A percentile compares a stretch with the other conserved stretches of the same genome.
These are phyloP conservation scores for Eupithecia exiguata DNA, from an alignment of 2,888 invertebrate species.

Conservation along the genomic window DNA sequence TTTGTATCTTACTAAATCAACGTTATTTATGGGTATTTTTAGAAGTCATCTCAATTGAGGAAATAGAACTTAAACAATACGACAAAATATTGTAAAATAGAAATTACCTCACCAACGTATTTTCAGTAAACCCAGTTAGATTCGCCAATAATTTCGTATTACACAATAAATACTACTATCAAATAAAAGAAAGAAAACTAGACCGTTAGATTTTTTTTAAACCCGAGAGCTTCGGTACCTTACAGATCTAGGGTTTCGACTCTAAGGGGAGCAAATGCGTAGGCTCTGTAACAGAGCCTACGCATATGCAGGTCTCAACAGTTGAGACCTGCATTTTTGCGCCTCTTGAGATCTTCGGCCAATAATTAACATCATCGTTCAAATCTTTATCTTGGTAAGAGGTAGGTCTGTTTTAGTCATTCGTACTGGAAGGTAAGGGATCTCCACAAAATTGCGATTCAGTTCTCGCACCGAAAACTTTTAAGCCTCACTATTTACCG, in stretches of 20 bases:
- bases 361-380: neutral
- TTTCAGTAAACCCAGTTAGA: neutral
- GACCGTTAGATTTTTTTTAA: too few relatives aligned
- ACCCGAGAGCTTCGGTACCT: too few relatives aligned
- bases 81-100: neutral
- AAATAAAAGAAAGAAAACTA: too few relatives aligned
- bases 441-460: constrained; percentile 49
- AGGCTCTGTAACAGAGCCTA: too few relatives aligned
- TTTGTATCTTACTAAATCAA: neutral
- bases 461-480: constrained; percentile 55
- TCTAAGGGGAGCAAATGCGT: too few relatives aligned
- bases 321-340: too few relatives aligned
- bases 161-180: too few relatives aligned
- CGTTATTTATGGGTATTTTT: neutral
- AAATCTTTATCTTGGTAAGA: neutral
- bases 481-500: constrained; percentile 63
- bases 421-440: neutral
- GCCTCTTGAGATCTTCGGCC: too few relatives aligned
- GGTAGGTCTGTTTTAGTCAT: neutral
- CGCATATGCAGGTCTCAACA: too few relatives aligned
- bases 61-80: neutral
- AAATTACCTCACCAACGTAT: neutral
- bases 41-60: neutral
- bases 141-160: too few relatives aligned
- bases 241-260: too few relatives aligned